phyloP scores from a whole-genome alignment of 2,113 vertebrate species.

The Tinamus guttatus region DNA sequence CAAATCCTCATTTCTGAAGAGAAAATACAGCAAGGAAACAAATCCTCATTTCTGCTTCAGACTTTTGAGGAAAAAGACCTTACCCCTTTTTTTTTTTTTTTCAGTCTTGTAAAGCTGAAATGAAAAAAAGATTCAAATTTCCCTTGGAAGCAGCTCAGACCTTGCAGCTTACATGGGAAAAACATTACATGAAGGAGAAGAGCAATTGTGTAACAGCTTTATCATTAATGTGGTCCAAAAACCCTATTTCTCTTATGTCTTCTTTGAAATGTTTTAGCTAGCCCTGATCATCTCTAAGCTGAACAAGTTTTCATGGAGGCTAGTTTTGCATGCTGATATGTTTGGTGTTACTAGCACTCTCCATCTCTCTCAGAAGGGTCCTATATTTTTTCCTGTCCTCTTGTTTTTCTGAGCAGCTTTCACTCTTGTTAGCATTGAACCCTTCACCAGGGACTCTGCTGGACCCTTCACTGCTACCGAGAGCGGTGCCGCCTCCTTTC shows the following conservation, averaged over 20 bases:
- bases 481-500: neutral
- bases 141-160: neutral
- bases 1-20: neutral
- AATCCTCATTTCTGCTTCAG: neutral
- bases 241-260: fast-evolving
- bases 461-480: fast-evolving
- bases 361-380: neutral
- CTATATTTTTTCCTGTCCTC: neutral
- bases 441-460: neutral
- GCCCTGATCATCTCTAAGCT: neutral
- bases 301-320: neutral
- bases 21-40: neutral
- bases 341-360: neutral
- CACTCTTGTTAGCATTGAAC: neutral
- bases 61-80: neutral
- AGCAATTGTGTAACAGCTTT: neutral
- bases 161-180: neutral
- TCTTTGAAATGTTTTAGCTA: neutral
- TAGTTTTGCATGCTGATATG: fast-evolving
- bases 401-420: neutral
- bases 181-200: neutral
- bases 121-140: neutral
- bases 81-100: neutral
- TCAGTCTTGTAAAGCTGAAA: neutral
- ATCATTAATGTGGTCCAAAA: neutral